phyloP scores from a whole-genome alignment of 35 echinoderm and acorn worm species.

The Diadema setosum region DNA sequence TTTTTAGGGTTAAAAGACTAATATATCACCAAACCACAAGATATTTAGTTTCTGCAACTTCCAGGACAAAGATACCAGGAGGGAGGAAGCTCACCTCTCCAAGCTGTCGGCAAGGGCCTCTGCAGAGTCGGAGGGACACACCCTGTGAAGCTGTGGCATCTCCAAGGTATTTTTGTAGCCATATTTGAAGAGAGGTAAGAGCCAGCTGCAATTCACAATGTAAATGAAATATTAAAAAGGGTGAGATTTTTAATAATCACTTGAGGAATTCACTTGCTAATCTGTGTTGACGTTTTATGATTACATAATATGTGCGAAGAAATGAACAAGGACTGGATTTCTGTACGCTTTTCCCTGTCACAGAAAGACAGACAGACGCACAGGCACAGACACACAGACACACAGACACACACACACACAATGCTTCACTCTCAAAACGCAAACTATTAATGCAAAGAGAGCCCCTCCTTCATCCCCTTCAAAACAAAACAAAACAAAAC shows the following conservation, averaged over 20 bases:
- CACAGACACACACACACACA: too few species aligned
- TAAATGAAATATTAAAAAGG: neutral
- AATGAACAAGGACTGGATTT: neutral
- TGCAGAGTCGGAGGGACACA: slow-evolving; percentile 26
- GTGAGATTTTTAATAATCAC: neutral
- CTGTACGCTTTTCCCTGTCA: neutral
- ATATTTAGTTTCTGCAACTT: neutral
- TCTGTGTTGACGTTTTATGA: neutral
- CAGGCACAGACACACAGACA: neutral
- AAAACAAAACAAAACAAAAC: too few species aligned
- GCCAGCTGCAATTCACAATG: slow-evolving; percentile 23
- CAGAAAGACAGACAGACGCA: neutral
- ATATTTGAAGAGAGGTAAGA: slow-evolving; percentile 52
- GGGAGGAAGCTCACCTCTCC: neutral
- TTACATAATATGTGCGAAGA: neutral
- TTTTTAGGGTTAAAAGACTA: neutral
- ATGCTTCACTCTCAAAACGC: too few species aligned
- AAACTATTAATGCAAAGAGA: too few species aligned
- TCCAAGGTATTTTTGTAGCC: slow-evolving; percentile 50
- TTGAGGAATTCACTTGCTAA: neutral
- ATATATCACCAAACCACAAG: neutral
- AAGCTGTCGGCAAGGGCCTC: slow-evolving; percentile 36
- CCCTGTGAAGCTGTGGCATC: slow-evolving; percentile 7
- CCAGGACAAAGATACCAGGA: neutral
- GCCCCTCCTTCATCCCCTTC: too few species aligned